Conservation (phyloP, 2,888 invertebrate genomes). For the Oxystoma pomonae region DNA sequence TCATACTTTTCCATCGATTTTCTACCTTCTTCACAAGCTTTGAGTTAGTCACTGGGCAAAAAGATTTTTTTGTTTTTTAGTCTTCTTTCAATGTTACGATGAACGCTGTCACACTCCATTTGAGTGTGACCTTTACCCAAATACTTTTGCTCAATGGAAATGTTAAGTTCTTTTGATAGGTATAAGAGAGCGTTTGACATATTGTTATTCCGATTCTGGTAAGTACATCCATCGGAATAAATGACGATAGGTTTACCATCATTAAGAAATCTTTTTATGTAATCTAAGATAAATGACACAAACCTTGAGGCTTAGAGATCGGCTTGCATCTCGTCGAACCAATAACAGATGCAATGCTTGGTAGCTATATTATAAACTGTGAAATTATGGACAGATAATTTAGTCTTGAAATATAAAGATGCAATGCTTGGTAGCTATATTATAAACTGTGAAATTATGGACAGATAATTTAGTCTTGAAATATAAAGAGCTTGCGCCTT, state of each 20-base stretch:
- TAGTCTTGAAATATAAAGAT: slow-evolving; percentile 30
- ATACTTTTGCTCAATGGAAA: slow-evolving; percentile 22
- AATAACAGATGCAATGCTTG: slow-evolving; percentile 27
- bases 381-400: slow-evolving; percentile 33
- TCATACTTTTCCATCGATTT: slow-evolving; percentile 18
- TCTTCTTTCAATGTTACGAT: slow-evolving; percentile 24
- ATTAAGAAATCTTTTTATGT: slow-evolving; percentile 16
- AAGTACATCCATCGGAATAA: slow-evolving; percentile 26
- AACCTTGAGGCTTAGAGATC: slow-evolving; percentile 20
- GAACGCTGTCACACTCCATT: slow-evolving; percentile 29
- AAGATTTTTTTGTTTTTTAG: slow-evolving; percentile 22
- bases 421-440: slow-evolving; percentile 25
- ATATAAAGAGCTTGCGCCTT: slow-evolving; percentile 22
- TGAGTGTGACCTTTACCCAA: slow-evolving; percentile 26
- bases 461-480: slow-evolving; percentile 32
- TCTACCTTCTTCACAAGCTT: slow-evolving; percentile 20
- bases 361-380: slow-evolving; percentile 29
- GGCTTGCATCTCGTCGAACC: slow-evolving; percentile 24
- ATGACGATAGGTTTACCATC: slow-evolving; percentile 23
- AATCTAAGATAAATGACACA: slow-evolving; percentile 18
- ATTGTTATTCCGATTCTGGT: slow-evolving; percentile 25
- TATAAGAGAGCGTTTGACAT: slow-evolving; percentile 25
- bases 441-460: slow-evolving; percentile 33
- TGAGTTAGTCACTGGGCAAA: slow-evolving; percentile 24
- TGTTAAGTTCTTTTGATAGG: slow-evolving; percentile 8